These are phyloP conservation scores for Temnothorax ravouxi DNA, from an alignment of 2,888 invertebrate species.

Conservation along the genomic window DNA sequence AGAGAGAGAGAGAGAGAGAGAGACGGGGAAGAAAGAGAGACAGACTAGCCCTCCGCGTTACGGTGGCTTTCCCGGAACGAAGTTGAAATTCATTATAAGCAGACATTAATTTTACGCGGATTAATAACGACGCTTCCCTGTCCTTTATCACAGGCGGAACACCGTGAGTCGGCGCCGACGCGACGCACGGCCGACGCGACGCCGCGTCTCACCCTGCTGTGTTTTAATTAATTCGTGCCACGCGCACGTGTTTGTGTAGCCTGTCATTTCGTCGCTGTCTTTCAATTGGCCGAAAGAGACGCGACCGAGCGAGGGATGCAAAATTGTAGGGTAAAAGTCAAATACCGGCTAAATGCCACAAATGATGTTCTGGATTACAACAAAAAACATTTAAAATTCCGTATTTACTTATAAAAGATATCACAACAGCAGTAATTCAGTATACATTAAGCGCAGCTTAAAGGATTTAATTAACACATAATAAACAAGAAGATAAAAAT, in stretches of 20 bases:
- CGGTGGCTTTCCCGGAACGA: constrained; percentile 54
- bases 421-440: not conserved
- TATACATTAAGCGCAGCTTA: not conserved
- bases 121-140: constrained; percentile 61
- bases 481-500: not conserved
- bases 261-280: constrained; percentile 55
- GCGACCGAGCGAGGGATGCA: constrained; percentile 11
- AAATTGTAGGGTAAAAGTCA: constrained; percentile 55
- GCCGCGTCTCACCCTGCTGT: constrained; percentile 35
- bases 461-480: not conserved
- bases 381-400: not conserved
- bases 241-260: constrained; percentile 52
- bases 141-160: constrained; percentile 45
- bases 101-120: constrained; percentile 62
- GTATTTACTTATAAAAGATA: too few relatives aligned
- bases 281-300: constrained; percentile 44
- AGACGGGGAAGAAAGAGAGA: not conserved
- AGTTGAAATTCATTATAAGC: constrained; percentile 61
- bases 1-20: not conserved
- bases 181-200: constrained; percentile 7
- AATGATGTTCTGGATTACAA: not conserved
- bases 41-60: constrained; percentile 35
- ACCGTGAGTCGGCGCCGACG: constrained; percentile 41
- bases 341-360: constrained; percentile 27
- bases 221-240: constrained; percentile 60